These are phyloP conservation scores for Catocala fraxini DNA, from an alignment of 2,888 invertebrate species.

Conservation along the genomic window DNA sequence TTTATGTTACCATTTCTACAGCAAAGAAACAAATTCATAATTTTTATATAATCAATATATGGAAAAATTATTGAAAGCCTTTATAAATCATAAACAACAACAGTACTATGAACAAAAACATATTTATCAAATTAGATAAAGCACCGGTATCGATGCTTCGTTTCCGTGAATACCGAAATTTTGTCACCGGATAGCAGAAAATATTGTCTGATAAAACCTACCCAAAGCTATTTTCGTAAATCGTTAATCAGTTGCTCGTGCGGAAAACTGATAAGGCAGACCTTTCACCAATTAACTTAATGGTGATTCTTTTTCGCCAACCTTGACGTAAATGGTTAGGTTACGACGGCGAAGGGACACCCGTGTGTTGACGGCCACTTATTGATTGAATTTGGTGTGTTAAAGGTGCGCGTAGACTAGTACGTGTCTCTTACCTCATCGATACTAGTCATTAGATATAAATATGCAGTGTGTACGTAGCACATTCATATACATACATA, in stretches of 20 bases:
- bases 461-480: too few relatives aligned
- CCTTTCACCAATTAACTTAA: conserved; percentile 83
- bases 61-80: not conserved
- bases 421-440: not conserved
- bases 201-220: conserved; percentile 66
- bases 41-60: too few relatives aligned
- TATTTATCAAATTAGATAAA: conserved; percentile 41
- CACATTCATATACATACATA: too few relatives aligned
- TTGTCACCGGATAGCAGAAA: conserved; percentile 44
- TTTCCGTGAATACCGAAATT: conserved; percentile 35
- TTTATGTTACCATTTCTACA: too few relatives aligned
- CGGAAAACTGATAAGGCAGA: conserved; percentile 83
- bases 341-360: conserved; percentile 46
- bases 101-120: conserved; percentile 18
- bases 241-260: conserved; percentile 80
- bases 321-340: conserved; percentile 60
- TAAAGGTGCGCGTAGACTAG: conserved; percentile 1
- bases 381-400: conserved; percentile 53
- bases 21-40: too few relatives aligned
- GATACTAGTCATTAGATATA: not conserved
- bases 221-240: conserved; percentile 77
- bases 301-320: conserved; percentile 77
- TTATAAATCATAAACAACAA: conserved; percentile 16
- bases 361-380: conserved; percentile 49
- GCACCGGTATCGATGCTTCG: conserved; percentile 18